These are phyloP conservation scores for Pecten maximus DNA, from an alignment of 2,888 invertebrate species.

Conservation along the genomic window DNA sequence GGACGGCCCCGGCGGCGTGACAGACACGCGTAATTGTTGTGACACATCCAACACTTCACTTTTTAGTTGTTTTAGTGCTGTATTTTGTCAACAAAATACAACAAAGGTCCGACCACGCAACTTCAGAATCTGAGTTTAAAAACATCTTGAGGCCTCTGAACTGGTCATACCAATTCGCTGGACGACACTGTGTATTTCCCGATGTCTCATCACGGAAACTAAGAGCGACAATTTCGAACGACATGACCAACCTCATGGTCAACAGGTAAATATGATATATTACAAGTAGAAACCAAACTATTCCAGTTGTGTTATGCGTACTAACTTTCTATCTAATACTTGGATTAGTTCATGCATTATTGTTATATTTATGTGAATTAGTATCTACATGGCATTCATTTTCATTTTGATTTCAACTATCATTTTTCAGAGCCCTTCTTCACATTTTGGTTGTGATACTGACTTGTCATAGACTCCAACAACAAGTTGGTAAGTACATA, in stretches of 20 bases:
- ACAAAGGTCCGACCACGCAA: background rate
- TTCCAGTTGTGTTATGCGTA: too few relatives aligned
- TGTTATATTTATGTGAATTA: too few relatives aligned
- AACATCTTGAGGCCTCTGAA: background rate
- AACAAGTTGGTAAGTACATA: background rate
- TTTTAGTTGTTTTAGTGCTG: background rate
- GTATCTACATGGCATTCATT: too few relatives aligned
- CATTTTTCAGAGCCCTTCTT: background rate
- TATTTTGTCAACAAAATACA: background rate
- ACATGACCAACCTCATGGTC: background rate
- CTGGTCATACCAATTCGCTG: background rate
- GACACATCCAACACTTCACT: background rate
- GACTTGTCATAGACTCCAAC: background rate
- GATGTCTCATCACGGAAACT: background rate
- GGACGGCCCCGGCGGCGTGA: background rate
- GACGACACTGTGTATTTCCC: background rate
- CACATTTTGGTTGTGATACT: constrained; percentile 10
- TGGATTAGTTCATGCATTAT: too few relatives aligned
- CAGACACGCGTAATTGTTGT: background rate
- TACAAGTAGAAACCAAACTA: too few relatives aligned
- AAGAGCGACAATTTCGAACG: background rate
- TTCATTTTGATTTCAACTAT: background rate
- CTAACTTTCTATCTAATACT: too few relatives aligned
- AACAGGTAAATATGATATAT: constrained; percentile 24
- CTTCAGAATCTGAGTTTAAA: background rate